Base-by-base conservation (phyloP, 2,797 vertebrate species). In the Pagetopsis macropterus region DNA sequence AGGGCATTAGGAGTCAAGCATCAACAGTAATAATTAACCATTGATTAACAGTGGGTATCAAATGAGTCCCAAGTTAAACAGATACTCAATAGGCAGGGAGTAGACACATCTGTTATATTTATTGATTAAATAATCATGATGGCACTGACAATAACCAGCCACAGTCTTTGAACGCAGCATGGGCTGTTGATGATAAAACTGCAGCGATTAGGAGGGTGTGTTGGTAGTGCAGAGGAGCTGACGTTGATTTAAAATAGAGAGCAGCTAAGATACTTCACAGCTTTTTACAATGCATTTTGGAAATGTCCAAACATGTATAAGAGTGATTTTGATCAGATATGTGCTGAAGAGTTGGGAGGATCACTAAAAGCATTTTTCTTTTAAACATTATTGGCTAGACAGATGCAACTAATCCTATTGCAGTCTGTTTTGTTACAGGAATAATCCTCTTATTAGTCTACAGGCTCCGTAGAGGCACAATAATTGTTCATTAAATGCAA, bases 31-130 rank as follows among this genome's bases (percentile, higher is more conserved):
- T 27, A 43, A 46, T 0, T 43, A 43, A 46, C 0, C 31, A 43
- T 17, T 37, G 5, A 72, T 48, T 54, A 33, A 9, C 3, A 19
- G n/a, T 43, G 13, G 19, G 16, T 17, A 45, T 75, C 17, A 11
- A 44, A 48, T 65, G 68, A 56, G 31, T 56, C 1, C 21, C 3
- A 12, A 31, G 46, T 41, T 52, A 9, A 71, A 40, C 5, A 17
- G 19, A 43, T 2, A 9, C 55, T 43, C 9, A 33, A 33, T 6
- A 9, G 8, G 33, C 33, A 37, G 33, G 27, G 33, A 37, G 33
- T 9, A 37, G 33, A 37, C 33, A 21, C 40, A 75, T n/a, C 27
- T 33, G 17, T 63, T 57, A 78, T 70, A 70, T 31, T 77, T 57
- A 65, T 6, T 48, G 43, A 50, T 15, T 62, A 19, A 61, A 40